Evolutionary conservation across 2,113 vertebrate species (phyloP).

Genomic region (Gallinago undulata): DNA sequence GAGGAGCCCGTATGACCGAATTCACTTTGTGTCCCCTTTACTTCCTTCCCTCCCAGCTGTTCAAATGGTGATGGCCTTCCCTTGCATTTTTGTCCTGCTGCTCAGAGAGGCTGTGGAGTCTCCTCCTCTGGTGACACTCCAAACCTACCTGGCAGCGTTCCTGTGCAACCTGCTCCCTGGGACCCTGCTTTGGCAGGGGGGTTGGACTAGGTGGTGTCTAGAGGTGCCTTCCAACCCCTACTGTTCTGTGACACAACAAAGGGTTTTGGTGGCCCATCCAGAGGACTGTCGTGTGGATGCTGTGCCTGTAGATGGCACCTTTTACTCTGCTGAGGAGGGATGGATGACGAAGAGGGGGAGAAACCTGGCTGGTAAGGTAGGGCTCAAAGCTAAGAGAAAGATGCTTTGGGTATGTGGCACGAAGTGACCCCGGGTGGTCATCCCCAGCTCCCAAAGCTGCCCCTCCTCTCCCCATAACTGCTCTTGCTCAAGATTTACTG

Average conservation of each 20-base stretch:
- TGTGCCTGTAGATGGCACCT: conserved; percentile 66
- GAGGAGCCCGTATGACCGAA: no score
- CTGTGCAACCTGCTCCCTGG: background rate
- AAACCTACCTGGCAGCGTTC: background rate
- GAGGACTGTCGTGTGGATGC: background rate
- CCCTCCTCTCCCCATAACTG: accelerated
- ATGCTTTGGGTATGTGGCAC: accelerated
- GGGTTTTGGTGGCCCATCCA: background rate
- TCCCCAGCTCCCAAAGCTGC: background rate
- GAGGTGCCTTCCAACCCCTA: background rate
- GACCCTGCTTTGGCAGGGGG: background rate
- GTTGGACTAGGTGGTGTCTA: background rate
- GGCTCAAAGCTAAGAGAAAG: background rate
- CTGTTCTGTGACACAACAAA: background rate
- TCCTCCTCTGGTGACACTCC: background rate
- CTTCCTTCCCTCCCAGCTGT: background rate
- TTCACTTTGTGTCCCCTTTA: background rate
- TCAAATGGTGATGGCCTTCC: background rate
- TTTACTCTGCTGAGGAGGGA: background rate
- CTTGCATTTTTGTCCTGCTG: background rate
- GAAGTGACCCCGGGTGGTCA: accelerated
- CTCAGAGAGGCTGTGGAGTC: background rate
- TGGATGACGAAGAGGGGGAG: accelerated
- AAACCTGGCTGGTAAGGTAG: background rate
- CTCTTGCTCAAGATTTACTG: no score